Percentiles rank a stretch among this genome's conserved stretches.
phyloP scores from a whole-genome alignment of 2,888 invertebrate genomes.

The Terebella lapidaria region DNA sequence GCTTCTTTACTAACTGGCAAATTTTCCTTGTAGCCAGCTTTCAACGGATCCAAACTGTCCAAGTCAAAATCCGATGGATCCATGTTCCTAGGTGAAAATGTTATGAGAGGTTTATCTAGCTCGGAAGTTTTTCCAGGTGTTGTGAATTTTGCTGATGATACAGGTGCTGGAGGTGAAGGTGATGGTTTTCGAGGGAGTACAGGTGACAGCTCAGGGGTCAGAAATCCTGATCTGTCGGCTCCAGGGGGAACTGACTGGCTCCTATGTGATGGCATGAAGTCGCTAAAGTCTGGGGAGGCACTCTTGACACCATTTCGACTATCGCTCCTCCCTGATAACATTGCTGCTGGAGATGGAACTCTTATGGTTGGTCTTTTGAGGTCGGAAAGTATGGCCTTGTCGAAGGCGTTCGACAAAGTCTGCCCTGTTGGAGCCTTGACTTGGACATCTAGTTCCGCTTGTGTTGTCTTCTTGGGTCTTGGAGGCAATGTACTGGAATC shows the following conservation, averaged over 20 bases:
- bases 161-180: too few relatives aligned
- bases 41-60: conserved; percentile 18
- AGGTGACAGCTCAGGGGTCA: too few relatives aligned
- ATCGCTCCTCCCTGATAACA: too few relatives aligned
- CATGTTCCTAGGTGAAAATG: conserved; percentile 4
- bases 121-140: too few relatives aligned
- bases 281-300: too few relatives aligned
- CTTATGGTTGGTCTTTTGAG: not conserved
- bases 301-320: too few relatives aligned
- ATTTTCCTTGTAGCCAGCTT: not conserved
- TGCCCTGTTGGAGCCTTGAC: not conserved
- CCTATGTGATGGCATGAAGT: too few relatives aligned
- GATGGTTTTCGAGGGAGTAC: too few relatives aligned
- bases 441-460: not conserved
- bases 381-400: not conserved
- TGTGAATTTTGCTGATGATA: too few relatives aligned
- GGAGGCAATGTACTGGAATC: not conserved
- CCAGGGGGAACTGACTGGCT: too few relatives aligned
- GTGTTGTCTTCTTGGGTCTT: not conserved
- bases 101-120: conserved; percentile 7
- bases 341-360: not conserved
- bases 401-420: not conserved
- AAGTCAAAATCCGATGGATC: conserved; percentile 20
- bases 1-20: too few relatives aligned
- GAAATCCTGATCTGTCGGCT: too few relatives aligned